These are phyloP conservation scores for Acronicta aceris DNA, from an alignment of 2,888 invertebrate genomes.

Conservation along the genomic window DNA sequence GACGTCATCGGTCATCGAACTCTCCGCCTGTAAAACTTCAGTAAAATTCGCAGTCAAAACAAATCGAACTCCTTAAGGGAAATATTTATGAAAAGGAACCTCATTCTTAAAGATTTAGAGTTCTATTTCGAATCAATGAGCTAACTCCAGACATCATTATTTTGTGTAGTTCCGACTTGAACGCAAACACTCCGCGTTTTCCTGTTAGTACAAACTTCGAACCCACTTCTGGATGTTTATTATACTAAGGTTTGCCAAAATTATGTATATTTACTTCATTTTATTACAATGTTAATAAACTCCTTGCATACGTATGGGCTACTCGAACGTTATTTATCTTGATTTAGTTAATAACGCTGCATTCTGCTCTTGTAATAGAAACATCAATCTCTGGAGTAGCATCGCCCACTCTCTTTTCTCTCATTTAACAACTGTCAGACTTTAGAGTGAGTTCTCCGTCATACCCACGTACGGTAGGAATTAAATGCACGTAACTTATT, in stretches of 20 bases:
- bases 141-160: constrained; percentile 43
- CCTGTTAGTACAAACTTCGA: constrained; percentile 62
- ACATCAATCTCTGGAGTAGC: constrained; percentile 65
- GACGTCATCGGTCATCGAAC: constrained; percentile 83
- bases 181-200: constrained; percentile 62
- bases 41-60: constrained; percentile 84
- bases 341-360: constrained; percentile 45
- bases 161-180: constrained; percentile 51
- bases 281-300: constrained; percentile 19
- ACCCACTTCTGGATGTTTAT: constrained; percentile 55
- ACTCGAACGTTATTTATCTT: constrained; percentile 19
- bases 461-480: constrained; percentile 42
- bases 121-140: constrained; percentile 43
- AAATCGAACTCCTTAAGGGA: constrained; percentile 59
- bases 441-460: constrained; percentile 29
- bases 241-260: constrained; percentile 54
- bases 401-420: constrained; percentile 68
- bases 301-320: constrained; percentile 12
- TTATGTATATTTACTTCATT: constrained; percentile 50
- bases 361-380: constrained; percentile 62
- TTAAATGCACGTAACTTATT: constrained; percentile 44
- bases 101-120: constrained; percentile 41
- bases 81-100: constrained; percentile 53
- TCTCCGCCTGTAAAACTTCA: constrained; percentile 73
- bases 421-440: constrained; percentile 69